Conservation (phyloP, 2,113 vertebrate genomes). For the Martes martes region DNA sequence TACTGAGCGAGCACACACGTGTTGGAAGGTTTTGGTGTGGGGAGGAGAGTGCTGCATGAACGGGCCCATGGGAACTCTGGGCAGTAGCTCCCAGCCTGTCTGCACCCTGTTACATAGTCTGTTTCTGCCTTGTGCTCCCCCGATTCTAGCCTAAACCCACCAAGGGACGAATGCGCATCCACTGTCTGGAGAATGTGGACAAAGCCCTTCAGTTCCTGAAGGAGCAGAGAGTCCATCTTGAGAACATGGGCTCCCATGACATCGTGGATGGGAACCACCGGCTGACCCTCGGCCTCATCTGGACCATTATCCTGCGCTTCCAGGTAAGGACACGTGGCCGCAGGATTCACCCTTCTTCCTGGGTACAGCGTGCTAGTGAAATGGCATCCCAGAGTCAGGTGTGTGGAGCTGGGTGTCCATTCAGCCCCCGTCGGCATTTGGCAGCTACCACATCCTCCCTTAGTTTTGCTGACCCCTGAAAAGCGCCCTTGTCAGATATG, state of each 20-base stretch:
- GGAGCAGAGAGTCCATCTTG: conserved; percentile 96
- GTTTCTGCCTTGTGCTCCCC: background rate
- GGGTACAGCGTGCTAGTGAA: background rate
- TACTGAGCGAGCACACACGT: background rate
- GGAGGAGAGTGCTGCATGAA: background rate
- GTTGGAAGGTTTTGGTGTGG: background rate
- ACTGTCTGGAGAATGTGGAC: conserved; percentile 98
- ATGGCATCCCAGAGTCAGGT: background rate
- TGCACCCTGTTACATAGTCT: background rate
- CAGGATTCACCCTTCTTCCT: background rate
- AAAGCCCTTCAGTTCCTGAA: conserved; percentile 98
- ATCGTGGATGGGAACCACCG: conserved; percentile 98
- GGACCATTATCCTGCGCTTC: conserved; percentile 98
- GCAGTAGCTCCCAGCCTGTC: background rate
- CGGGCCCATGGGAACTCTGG: rapidly evolving
- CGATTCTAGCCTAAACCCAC: conserved; percentile 93
- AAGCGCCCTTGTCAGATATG: background rate
- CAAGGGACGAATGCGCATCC: conserved; percentile 97
- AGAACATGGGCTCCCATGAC: conserved; percentile 98
- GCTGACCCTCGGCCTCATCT: conserved; percentile 95
- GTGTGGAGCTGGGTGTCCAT: background rate
- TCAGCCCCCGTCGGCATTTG: background rate
- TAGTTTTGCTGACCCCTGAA: background rate
- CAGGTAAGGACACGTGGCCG: conserved; percentile 83
- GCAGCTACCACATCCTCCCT: background rate